phyloP scores from a whole-genome alignment of 2,797 vertebrate species.

The Leptodactylus fallax region DNA sequence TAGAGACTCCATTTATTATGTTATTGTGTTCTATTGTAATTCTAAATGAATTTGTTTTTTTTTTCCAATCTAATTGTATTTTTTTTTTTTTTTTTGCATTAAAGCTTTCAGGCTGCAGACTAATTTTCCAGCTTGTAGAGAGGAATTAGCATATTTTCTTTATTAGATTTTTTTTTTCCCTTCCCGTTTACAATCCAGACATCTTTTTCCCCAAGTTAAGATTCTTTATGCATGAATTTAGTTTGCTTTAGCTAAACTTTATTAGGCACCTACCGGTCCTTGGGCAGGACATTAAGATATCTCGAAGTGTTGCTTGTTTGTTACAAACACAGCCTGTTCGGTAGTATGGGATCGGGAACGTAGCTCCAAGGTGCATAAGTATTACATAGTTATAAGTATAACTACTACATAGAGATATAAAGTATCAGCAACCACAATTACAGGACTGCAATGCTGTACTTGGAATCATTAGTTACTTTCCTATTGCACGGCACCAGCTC shows the following conservation, averaged over 20 bases:
- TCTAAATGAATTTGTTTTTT: conserved; percentile 60
- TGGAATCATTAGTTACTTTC: no score
- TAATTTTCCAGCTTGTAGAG: conserved; percentile 56
- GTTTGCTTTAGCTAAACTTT: conserved; percentile 7
- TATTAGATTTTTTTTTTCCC: conserved; percentile 49
- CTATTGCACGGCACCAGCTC: no score
- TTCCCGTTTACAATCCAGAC: conserved; percentile 35
- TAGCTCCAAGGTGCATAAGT: no score
- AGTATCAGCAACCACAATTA: no score
- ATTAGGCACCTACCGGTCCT: neutral
- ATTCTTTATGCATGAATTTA: conserved; percentile 41
- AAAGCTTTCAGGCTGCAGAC: conserved; percentile 55
- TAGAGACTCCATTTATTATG: conserved; percentile 60
- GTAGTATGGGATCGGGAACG: no score
- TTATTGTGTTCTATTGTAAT: conserved; percentile 60
- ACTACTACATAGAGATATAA: no score
- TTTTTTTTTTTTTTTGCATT: conserved; percentile 53
- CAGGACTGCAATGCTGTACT: no score
- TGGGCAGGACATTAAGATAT: conserved; percentile 14
- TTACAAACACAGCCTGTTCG: no score
- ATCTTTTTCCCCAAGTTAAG: conserved; percentile 53
- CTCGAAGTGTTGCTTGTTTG: neutral
- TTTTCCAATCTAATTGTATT: conserved; percentile 58
- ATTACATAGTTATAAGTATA: no score
- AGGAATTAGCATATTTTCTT: conserved; percentile 59